Conservation (phyloP, 2,888 invertebrate genomes). For the Hyposoter dolosus region DNA sequence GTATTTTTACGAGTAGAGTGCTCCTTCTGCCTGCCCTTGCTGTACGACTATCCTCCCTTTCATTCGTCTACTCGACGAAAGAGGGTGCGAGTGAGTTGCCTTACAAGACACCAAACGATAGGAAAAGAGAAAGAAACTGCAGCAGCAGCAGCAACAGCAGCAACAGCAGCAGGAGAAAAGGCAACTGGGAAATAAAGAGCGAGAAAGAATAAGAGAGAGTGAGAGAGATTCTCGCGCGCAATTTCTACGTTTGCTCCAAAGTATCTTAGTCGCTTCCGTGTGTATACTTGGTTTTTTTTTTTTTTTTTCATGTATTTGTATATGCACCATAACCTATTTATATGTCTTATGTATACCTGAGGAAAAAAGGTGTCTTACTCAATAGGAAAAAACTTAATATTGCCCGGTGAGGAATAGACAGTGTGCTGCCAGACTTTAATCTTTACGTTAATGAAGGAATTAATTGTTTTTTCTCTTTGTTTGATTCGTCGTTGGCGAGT, state of each 20-base stretch:
- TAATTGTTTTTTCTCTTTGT: not conserved
- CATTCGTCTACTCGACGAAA: slow-evolving; percentile 18
- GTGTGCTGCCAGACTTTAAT: not conserved
- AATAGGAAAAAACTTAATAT: slow-evolving; percentile 11
- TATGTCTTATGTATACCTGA: not conserved
- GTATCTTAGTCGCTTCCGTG: slow-evolving; percentile 35
- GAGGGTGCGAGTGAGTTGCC: not conserved
- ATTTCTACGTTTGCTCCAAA: slow-evolving; percentile 60
- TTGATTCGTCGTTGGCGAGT: too few relatives aligned
- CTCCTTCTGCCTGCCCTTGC: slow-evolving; percentile 55
- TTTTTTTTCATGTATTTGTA: not conserved
- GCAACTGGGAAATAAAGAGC: slow-evolving; percentile 17
- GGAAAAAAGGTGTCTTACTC: not conserved
- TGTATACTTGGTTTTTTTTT: not conserved
- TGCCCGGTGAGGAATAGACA: not conserved
- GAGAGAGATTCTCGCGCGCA: slow-evolving; percentile 41
- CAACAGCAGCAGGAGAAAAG: slow-evolving; percentile 8
- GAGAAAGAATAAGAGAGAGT: slow-evolving; percentile 15
- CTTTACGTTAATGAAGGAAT: not conserved
- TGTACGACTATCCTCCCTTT: slow-evolving; percentile 54
- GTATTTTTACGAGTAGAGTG: slow-evolving; percentile 70
- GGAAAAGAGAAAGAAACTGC: not conserved
- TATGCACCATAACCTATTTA: slow-evolving; percentile 12
- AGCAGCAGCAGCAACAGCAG: not conserved
- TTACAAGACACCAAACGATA: not conserved